Evolutionary conservation across 2,888 invertebrate genomes (phyloP).

Genomic region (Nomada ruficornis): DNA sequence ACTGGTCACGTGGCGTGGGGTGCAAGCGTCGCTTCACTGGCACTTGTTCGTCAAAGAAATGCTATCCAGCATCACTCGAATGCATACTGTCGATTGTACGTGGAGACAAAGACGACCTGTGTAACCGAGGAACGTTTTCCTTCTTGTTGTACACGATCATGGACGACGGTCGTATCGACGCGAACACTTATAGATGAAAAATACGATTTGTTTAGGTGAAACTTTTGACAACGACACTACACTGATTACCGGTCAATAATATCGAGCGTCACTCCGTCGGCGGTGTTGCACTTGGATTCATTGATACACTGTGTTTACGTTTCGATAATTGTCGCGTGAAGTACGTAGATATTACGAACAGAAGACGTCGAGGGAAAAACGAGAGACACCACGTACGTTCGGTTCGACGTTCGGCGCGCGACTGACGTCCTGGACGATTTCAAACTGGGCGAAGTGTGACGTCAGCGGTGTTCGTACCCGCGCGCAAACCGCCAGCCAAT

Average conservation of each 20-base stretch:
- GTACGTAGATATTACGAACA: background rate
- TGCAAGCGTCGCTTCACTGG: slow-evolving; percentile 10
- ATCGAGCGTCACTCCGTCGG: background rate
- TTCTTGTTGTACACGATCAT: slow-evolving; percentile 2
- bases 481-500: slow-evolving; percentile 63
- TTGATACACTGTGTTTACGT: background rate
- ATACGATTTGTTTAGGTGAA: background rate
- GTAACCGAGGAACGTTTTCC: background rate
- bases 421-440: slow-evolving; percentile 76
- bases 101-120: background rate
- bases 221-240: slow-evolving; percentile 16
- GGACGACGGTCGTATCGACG: background rate
- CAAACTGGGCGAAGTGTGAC: slow-evolving; percentile 78
- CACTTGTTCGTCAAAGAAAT: background rate
- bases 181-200: background rate
- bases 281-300: background rate
- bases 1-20: slow-evolving; percentile 41
- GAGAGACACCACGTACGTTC: slow-evolving; percentile 63
- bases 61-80: slow-evolving; percentile 39
- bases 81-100: slow-evolving; percentile 6
- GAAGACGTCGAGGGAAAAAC: background rate
- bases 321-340: background rate
- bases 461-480: slow-evolving; percentile 73
- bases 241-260: slow-evolving; percentile 10
- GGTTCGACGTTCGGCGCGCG: slow-evolving; percentile 80